Evolutionary conservation across 2,888 invertebrate species (phyloP).

Genomic region (Caenorhabditis imperialis): DNA sequence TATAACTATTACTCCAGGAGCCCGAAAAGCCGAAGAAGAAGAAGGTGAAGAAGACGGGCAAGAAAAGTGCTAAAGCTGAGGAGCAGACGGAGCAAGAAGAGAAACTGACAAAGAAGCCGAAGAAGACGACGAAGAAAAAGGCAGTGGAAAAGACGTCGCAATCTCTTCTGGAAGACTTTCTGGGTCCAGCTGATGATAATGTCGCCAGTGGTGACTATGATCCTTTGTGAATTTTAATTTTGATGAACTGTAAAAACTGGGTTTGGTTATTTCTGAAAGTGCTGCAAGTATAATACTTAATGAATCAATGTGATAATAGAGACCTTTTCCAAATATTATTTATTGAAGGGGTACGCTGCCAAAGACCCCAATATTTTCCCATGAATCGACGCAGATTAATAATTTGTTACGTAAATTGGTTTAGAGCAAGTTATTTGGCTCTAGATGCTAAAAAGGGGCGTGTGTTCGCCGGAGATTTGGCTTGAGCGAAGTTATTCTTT

Average conservation of each 20-base stretch:
- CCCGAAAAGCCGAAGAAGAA: slow-evolving; percentile 25
- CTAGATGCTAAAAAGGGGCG: too few relatives aligned
- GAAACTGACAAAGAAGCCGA: slow-evolving; percentile 34
- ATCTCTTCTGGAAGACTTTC: slow-evolving; percentile 45
- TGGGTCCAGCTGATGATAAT: slow-evolving; percentile 36
- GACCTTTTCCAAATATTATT: too few relatives aligned
- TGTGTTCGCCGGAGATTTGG: too few relatives aligned
- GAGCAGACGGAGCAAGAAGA: slow-evolving; percentile 31
- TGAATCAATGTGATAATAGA: too few relatives aligned
- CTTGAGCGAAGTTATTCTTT: too few relatives aligned
- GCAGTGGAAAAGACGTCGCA: slow-evolving; percentile 33
- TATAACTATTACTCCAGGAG: not conserved
- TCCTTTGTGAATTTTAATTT: slow-evolving; percentile 31
- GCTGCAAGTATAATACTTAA: too few relatives aligned
- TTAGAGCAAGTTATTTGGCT: too few relatives aligned
- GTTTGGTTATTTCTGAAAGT: too few relatives aligned
- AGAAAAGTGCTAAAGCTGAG: slow-evolving; percentile 19
- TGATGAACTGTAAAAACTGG: not conserved
- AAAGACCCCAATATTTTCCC: too few relatives aligned
- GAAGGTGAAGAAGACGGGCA: slow-evolving; percentile 31
- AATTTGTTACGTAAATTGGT: too few relatives aligned
- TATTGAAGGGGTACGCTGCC: too few relatives aligned
- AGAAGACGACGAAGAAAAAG: slow-evolving; percentile 41
- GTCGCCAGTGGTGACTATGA: slow-evolving; percentile 46
- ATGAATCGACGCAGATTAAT: too few relatives aligned